Conservation (phyloP, 2,888 invertebrate genomes). For the Liodrosophila aerea region DNA sequence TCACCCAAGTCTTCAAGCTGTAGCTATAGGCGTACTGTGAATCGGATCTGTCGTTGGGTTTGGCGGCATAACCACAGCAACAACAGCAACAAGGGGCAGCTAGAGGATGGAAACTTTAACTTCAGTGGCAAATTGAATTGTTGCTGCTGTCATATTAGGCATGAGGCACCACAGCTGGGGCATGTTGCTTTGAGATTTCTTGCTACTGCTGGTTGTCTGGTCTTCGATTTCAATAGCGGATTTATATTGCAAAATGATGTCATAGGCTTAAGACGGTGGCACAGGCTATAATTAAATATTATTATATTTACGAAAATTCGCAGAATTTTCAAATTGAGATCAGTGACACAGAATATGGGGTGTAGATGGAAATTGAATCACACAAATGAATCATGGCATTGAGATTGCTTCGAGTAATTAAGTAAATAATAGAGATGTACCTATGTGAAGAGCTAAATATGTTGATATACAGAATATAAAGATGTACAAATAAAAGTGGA, state of each 20-base stretch:
- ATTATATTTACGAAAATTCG: not conserved
- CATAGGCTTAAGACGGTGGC: slow-evolving; percentile 4
- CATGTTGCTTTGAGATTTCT: too few relatives aligned
- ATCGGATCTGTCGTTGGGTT: slow-evolving; percentile 9
- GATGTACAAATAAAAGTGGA: too few relatives aligned
- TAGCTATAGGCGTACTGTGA: slow-evolving; percentile 13
- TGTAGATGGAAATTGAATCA: too few relatives aligned
- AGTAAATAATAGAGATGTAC: too few relatives aligned
- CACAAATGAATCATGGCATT: too few relatives aligned
- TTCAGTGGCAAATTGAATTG: slow-evolving; percentile 37
- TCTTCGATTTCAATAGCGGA: slow-evolving; percentile 28
- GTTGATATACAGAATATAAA: too few relatives aligned
- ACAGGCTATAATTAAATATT: not conserved
- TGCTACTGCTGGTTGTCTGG: slow-evolving; percentile 4
- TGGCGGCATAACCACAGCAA: slow-evolving; percentile 20
- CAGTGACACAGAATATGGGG: too few relatives aligned
- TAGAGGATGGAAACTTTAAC: slow-evolving; percentile 3
- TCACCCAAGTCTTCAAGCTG: slow-evolving; percentile 37
- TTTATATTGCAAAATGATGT: slow-evolving; percentile 27
- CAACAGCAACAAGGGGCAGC: slow-evolving; percentile 6
- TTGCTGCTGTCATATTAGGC: slow-evolving; percentile 45
- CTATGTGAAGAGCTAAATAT: too few relatives aligned
- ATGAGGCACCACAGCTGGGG: slow-evolving; percentile 25
- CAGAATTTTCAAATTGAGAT: not conserved
- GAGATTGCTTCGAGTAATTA: too few relatives aligned